phyloP scores from a whole-genome alignment of 2,888 invertebrate species.

The Cacoxenus indagator region DNA sequence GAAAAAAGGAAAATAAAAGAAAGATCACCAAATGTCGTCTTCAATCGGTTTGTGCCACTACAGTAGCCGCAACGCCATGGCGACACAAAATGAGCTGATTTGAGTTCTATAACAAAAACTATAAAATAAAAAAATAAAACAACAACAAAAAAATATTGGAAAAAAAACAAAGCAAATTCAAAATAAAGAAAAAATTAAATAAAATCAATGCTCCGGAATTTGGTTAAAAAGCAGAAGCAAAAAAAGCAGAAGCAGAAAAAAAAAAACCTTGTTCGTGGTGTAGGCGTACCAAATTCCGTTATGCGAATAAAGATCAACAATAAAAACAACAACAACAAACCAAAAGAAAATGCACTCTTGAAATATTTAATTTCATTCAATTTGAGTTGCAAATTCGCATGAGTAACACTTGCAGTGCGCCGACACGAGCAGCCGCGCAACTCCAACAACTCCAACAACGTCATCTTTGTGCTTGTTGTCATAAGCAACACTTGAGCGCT shows the following conservation, averaged over 20 bases:
- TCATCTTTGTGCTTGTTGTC: not conserved
- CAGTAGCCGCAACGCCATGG: too few species aligned
- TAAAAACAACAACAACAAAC: not conserved
- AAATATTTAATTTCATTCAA: not conserved
- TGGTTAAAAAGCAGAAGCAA: too few species aligned
- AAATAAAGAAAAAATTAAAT: too few species aligned
- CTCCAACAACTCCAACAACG: not conserved
- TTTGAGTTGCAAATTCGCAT: conserved; percentile 15
- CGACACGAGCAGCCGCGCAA: conserved; percentile 48
- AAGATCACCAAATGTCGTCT: not conserved
- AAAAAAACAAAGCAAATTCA: too few species aligned
- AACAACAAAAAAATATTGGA: not conserved
- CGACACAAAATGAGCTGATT: too few species aligned
- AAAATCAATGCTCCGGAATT: too few species aligned
- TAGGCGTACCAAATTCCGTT: not conserved
- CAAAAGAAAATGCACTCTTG: not conserved
- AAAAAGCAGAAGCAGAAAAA: too few species aligned
- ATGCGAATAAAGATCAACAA: not conserved
- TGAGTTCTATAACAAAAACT: too few species aligned
- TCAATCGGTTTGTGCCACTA: not conserved
- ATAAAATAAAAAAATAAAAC: not conserved
- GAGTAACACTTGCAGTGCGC: conserved; percentile 15
- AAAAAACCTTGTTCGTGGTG: too few species aligned
- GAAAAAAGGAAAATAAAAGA: not conserved
- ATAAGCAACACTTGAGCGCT: conserved; percentile 60